phyloP scores from a whole-genome alignment of 2,113 vertebrate species.

The Tachysurus vachellii region DNA sequence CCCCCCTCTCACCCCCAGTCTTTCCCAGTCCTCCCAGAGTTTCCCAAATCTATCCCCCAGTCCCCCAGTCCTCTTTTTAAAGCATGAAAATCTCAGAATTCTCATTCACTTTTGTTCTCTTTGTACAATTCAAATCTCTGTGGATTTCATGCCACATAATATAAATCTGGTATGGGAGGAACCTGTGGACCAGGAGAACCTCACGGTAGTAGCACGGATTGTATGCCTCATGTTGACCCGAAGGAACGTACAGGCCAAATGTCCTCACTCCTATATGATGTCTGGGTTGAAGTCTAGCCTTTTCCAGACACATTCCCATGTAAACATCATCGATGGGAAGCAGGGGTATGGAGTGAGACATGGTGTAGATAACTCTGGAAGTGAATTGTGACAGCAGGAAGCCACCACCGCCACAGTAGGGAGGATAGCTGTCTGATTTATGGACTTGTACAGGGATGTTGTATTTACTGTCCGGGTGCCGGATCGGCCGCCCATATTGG shows the following conservation, averaged over 20 bases:
- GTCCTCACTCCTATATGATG: constrained; percentile 68
- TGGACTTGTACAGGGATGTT: constrained; percentile 77
- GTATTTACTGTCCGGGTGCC: constrained; percentile 77
- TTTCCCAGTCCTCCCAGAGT: too few species aligned
- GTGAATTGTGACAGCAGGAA: constrained; percentile 75
- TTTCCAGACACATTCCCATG: constrained; percentile 76
- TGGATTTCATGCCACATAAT: constrained; percentile 76
- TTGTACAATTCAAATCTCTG: constrained; percentile 14
- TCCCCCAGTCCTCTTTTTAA: too few species aligned
- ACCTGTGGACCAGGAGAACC: constrained; percentile 77
- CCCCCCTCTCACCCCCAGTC: too few species aligned
- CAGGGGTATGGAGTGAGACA: constrained; percentile 61
- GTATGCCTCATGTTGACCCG: constrained; percentile 47
- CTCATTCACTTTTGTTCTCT: too few species aligned
- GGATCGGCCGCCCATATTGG: constrained; percentile 69
- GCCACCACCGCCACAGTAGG: constrained; percentile 80
- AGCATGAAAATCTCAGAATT: too few species aligned
- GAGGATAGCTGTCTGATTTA: constrained; percentile 65
- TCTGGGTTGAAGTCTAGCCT: constrained; percentile 62
- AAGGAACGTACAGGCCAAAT: constrained; percentile 56
- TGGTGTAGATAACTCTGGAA: constrained; percentile 65
- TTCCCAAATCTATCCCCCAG: too few species aligned
- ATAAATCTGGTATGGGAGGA: constrained; percentile 66
- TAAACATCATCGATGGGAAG: constrained; percentile 68
- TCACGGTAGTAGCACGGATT: constrained; percentile 78